Conservation (phyloP, 1,140 invertebrate species). For the Neomicropteryx cornuta region DNA sequence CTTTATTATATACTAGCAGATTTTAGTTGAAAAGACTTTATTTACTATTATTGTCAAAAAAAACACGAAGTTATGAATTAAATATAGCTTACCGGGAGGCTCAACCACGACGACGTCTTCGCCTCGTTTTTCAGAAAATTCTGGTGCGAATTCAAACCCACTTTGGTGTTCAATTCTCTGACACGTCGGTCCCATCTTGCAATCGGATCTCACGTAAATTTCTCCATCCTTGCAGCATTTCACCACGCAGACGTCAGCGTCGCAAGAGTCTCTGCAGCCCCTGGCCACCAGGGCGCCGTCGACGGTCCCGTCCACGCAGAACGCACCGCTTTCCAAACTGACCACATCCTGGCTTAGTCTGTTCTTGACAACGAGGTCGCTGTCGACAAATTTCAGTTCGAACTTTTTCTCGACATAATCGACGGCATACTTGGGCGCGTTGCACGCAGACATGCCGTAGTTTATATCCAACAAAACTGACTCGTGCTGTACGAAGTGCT, state of each 20-base stretch:
- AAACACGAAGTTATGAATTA: too few relatives aligned
- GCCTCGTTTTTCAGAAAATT: constrained; percentile 8
- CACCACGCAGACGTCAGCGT: constrained; percentile 23
- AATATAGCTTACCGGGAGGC: constrained; percentile 8
- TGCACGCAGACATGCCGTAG: constrained; percentile 4
- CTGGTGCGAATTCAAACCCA: constrained; percentile 6
- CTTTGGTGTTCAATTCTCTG: constrained; percentile 1
- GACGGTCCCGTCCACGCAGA: constrained; percentile 27
- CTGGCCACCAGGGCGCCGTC: constrained; percentile 20
- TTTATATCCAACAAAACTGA: constrained; percentile 4
- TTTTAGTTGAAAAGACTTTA: too few relatives aligned
- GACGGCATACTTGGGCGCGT: constrained; percentile 4
- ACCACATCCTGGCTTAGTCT: not conserved
- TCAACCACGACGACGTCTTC: not conserved
- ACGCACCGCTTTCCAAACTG: constrained; percentile 20
- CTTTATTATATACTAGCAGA: too few relatives aligned
- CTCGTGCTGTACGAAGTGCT: constrained; percentile 5
- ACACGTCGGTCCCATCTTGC: constrained; percentile 1
- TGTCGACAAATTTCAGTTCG: too few relatives aligned
- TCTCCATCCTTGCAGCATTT: constrained; percentile 37
- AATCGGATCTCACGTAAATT: too few relatives aligned
- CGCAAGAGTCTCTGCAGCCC: constrained; percentile 24
- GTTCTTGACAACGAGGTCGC: constrained; percentile 1
- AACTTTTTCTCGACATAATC: constrained; percentile 8
- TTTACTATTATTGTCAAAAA: too few relatives aligned